Evolutionary conservation across 2,888 invertebrate species (phyloP).

Genomic region (Tortrix viridana): DNA sequence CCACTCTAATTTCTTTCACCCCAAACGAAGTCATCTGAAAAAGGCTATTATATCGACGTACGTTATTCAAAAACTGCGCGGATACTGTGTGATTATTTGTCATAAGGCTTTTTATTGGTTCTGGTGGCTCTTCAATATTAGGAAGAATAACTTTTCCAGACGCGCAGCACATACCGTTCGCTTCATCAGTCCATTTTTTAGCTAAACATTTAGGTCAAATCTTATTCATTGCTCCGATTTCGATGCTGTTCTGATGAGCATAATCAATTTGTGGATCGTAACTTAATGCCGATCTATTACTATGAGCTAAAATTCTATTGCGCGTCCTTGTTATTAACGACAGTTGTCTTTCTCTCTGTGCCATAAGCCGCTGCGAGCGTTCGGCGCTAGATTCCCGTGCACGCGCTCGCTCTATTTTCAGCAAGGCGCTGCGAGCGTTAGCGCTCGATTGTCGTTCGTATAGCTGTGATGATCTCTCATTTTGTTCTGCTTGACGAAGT

Average conservation of each 20-base stretch:
- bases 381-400: slow-evolving; percentile 1
- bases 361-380: neutral
- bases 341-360: too few relatives aligned
- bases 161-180: slow-evolving; percentile 32
- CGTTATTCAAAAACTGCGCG: slow-evolving; percentile 38
- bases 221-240: neutral
- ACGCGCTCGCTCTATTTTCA: neutral
- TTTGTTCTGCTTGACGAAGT: too few relatives aligned
- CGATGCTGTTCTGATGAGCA: neutral
- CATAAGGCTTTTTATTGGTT: too few relatives aligned
- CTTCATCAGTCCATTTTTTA: neutral
- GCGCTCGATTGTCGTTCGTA: too few relatives aligned
- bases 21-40: slow-evolving; percentile 50
- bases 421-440: too few relatives aligned
- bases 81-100: too few relatives aligned
- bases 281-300: too few relatives aligned
- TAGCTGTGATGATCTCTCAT: too few relatives aligned
- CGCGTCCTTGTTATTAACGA: neutral
- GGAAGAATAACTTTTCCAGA: neutral
- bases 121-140: too few relatives aligned
- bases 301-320: neutral
- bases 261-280: too few relatives aligned
- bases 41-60: slow-evolving; percentile 39
- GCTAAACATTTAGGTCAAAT: neutral
- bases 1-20: slow-evolving; percentile 44